phyloP scores from a whole-genome alignment of 2,113 vertebrate genomes.

The Charadrius vociferus region DNA sequence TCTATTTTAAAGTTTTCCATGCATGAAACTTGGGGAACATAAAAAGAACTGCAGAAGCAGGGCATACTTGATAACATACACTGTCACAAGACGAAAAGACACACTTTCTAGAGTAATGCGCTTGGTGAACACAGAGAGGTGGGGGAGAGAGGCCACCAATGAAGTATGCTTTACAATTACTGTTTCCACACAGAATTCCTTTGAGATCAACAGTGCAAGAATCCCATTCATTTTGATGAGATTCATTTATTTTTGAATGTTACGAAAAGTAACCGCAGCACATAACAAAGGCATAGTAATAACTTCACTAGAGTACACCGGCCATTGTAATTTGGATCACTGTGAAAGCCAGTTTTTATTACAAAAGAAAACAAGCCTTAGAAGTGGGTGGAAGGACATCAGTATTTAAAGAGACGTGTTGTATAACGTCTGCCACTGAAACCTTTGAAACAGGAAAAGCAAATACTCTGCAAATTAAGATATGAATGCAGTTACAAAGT shows the following conservation, averaged over 20 bases:
- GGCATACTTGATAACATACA: background rate
- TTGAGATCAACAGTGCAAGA: constrained; percentile 30
- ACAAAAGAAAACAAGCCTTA: background rate
- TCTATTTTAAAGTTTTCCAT: background rate
- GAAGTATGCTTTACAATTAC: constrained; percentile 56
- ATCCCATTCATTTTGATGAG: constrained; percentile 40
- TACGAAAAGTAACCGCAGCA: constrained; percentile 38
- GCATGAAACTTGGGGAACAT: background rate
- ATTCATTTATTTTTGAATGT: constrained; percentile 10
- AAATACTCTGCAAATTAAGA: background rate
- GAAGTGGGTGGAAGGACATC: background rate
- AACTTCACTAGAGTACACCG: background rate
- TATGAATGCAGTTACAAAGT: background rate
- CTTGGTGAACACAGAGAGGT: background rate
- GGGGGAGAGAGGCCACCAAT: background rate
- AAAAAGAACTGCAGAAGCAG: background rate
- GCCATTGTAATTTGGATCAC: background rate
- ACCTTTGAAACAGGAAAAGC: background rate
- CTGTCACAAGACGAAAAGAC: background rate
- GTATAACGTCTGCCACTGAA: background rate
- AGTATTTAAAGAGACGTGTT: background rate
- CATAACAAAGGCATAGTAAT: background rate
- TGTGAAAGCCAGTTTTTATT: background rate
- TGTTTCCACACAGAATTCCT: constrained; percentile 28
- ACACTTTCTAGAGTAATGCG: background rate